A percentile compares a stretch with the other conserved stretches of the same genome.
Evolutionary conservation across 2,113 vertebrate genomes (phyloP).

Genomic region (Caranx ignobilis): DNA sequence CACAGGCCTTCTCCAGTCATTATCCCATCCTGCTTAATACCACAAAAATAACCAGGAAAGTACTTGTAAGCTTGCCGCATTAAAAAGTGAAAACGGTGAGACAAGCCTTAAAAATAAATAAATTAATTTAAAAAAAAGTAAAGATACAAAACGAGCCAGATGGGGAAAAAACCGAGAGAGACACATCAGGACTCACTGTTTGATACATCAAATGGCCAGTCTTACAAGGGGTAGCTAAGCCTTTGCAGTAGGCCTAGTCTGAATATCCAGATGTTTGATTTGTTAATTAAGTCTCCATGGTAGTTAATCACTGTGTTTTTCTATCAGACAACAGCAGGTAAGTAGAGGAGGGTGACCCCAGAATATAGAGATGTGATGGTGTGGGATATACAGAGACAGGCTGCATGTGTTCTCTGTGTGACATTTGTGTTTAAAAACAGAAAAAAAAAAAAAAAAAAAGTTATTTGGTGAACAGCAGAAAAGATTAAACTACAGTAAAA

Average conservation of each 20-base stretch:
- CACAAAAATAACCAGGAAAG: background rate
- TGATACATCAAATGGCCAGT: conserved; percentile 74
- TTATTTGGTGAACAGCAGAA: conserved; percentile 25
- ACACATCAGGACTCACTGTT: conserved; percentile 69
- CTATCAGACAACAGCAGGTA: conserved; percentile 73
- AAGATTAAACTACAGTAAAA: background rate
- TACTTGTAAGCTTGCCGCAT: conserved; percentile 11
- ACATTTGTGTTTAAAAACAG: conserved; percentile 23
- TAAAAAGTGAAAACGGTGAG: conserved; percentile 30
- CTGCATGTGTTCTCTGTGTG: conserved; percentile 26
- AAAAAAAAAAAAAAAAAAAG: conserved; percentile 28
- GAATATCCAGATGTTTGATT: conserved; percentile 85
- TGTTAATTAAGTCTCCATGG: conserved; percentile 84
- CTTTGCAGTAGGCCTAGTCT: conserved; percentile 64
- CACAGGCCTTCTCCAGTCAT: background rate
- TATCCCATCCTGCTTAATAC: background rate
- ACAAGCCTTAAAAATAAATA: background rate
- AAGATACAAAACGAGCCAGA: conserved; percentile 65
- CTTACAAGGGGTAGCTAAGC: conserved; percentile 54
- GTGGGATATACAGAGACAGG: conserved; percentile 20
- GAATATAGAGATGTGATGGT: conserved; percentile 38
- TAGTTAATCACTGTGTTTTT: conserved; percentile 69
- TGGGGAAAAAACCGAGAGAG: conserved; percentile 52
- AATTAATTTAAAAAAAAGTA: conserved; percentile 5
- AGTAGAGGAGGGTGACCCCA: conserved; percentile 56